Evolutionary conservation across 2,113 vertebrate species (phyloP), one percentile per base, ranked within the genome.

Genomic region (Ranitomeya imitator): DNA sequence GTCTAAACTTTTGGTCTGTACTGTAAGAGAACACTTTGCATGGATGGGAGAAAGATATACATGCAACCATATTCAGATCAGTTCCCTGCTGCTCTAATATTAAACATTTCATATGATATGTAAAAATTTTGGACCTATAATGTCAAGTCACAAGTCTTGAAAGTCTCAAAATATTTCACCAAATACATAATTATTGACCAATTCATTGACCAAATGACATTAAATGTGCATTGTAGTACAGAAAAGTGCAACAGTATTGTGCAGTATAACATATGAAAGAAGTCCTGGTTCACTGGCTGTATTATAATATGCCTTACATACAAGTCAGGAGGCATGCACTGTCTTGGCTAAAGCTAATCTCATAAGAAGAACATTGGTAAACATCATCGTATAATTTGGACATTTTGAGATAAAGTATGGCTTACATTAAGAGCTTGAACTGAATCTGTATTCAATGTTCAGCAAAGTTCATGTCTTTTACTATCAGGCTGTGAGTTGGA

Each of bases 181-280:
- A 84, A 54, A 69, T 54, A 83, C 63, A 83, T 84, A 69, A 15
- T n/a, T 69, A 69, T 83, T 16, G 63, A 65, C 3, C 21, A 69
- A 13, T 52, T 83, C n/a, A 69, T 51, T 16, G 51, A 13, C 59
- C 45, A 83, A 83, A 83, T 51, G 7, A 67, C 61, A 63, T 31
- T 3, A 51, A 51, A 52, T 84, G 51, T 67, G n/a, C 63, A 83
- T 26, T 54, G 21, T 45, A 69, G 52, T 5, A 69, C 51, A 52
- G n/a, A 26, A 55, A 84, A 26, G 19, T 54, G 65, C 51, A 67
- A 67, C 10, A 54, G 82, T 84, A 54, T 71, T 71, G 63, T 69
- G 21, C n/a, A 71, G 13, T 55, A 18, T 19, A 83, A 52, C 65
- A 37, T 52, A 84, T 51, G 63, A 19, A 21, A 67, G 1, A 19